Conservation (phyloP, 1,140 invertebrate species). For the Zaprionus tsacasi region DNA sequence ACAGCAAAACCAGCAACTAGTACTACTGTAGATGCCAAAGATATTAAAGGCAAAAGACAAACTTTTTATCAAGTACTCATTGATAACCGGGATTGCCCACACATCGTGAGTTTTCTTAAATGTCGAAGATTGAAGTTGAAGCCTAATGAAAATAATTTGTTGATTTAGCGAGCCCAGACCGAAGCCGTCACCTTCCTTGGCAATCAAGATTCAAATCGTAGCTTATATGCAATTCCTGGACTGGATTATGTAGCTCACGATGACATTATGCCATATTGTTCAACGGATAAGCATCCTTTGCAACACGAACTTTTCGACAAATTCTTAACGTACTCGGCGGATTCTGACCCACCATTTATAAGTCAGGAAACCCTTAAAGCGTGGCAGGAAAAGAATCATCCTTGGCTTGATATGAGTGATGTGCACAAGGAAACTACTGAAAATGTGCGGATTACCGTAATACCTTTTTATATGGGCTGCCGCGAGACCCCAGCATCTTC, state of each 20-base stretch:
- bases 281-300: conserved; percentile 91
- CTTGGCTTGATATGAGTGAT: conserved; percentile 97
- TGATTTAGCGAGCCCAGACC: conserved; percentile 93
- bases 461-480: conserved; percentile 95
- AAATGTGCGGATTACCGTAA: conserved; percentile 97
- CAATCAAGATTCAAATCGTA: conserved; percentile 96
- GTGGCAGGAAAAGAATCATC: conserved; percentile 99
- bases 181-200: conserved; percentile 99
- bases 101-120: conserved; percentile 90
- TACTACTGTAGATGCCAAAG: conserved; percentile 87
- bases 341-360: conserved; percentile 92
- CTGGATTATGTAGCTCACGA: conserved; percentile 98
- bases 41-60: conserved; percentile 95
- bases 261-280: conserved; percentile 95
- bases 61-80: conserved; percentile 99
- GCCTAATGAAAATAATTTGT: not conserved
- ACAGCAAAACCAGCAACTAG: conserved; percentile 12
- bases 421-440: conserved; percentile 99
- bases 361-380: conserved; percentile 95
- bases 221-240: conserved; percentile 97
- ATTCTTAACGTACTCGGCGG: conserved; percentile 92
- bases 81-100: conserved; percentile 97
- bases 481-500: conserved; percentile 94
- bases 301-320: conserved; percentile 98
- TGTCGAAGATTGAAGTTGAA: not conserved